Percentiles rank a stretch among this genome's conserved stretches.
Evolutionary conservation across 2,797 vertebrate genomes (phyloP).

Genomic region (Manis pentadactyla): DNA sequence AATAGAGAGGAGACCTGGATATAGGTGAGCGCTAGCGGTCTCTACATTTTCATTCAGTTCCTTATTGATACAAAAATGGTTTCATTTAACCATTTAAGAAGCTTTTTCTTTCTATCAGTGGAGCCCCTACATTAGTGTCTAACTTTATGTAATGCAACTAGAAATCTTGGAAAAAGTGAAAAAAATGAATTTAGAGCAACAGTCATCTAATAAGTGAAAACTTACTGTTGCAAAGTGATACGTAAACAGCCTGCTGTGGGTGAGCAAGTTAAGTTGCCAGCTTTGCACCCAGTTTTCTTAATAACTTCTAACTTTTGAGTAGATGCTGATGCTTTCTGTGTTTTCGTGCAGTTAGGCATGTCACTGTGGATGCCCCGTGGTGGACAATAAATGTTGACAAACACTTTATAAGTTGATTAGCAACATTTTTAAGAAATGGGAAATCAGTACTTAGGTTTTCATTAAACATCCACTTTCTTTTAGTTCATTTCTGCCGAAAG

Average conservation of each 20-base stretch:
- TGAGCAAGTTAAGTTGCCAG: background rate
- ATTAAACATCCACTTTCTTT: background rate
- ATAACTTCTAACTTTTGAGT: background rate
- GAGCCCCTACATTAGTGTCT: background rate
- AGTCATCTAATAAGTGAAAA: background rate
- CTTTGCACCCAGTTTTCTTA: background rate
- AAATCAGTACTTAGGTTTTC: conserved; percentile 23
- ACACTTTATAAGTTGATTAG: background rate
- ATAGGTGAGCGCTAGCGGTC: background rate
- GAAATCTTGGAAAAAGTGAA: background rate
- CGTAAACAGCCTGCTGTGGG: background rate
- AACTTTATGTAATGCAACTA: background rate
- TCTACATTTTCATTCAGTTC: background rate
- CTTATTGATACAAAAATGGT: background rate
- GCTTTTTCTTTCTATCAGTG: background rate
- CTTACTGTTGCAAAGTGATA: background rate
- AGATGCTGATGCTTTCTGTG: background rate
- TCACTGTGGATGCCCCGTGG: background rate
- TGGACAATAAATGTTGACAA: background rate
- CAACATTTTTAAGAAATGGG: background rate
- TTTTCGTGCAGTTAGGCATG: background rate
- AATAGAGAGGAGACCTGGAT: background rate
- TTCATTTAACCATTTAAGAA: background rate
- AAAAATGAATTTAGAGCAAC: background rate
- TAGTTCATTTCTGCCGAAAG: background rate